Evolutionary conservation across 2,888 invertebrate genomes (phyloP), one percentile per base, ranked within the genome.

Genomic region (Leptodirus hochenwartii): DNA sequence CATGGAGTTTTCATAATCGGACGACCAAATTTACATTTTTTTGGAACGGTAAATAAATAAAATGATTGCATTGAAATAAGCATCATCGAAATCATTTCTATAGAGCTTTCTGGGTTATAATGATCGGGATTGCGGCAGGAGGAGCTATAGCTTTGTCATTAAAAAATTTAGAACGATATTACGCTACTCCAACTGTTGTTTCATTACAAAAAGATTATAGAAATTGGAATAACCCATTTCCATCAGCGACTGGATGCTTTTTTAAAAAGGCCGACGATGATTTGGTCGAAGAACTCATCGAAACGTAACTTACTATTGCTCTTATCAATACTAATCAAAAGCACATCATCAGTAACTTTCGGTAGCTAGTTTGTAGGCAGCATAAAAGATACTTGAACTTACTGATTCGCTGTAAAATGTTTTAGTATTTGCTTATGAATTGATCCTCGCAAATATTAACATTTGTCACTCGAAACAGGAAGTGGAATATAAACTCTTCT

Each of bases 141-240:
- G 36, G 29, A 2, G 32, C 39, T 2, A 29, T 41, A 3, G 24
- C 32, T 5, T 30, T 35, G 10, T 34, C 38, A 1, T 41, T 58
- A 5, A 62, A 64, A 0, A 69, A 67, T 40, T 58, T 61, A 53
- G 58, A 56, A 38, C 47, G 69, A 3, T 72, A 61, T 50, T 56
- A 54, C 25, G 66, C 65, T 25, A 69, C 60, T 42, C 70, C 71
- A 0, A 71, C 69, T 0, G 70, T 72, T 4, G 65, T 70, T 5
- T 65, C 69, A 0, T 45, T 71, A 35, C 63, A 69, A 41, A 71
- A 70, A 38, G 66, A 71, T 50, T 71, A 59, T 46, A 47, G 69
- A 25, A 61, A 62, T 22, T 72, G 71, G 70, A 50, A 56, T 28
- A 66, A 62, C 45, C 58, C 59, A 9, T 54, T 69, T 38, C 68